Evolutionary conservation across 2,113 vertebrate genomes (phyloP), one percentile per base, ranked within the genome.

Genomic region (Trichomycterus rosablanca): DNA sequence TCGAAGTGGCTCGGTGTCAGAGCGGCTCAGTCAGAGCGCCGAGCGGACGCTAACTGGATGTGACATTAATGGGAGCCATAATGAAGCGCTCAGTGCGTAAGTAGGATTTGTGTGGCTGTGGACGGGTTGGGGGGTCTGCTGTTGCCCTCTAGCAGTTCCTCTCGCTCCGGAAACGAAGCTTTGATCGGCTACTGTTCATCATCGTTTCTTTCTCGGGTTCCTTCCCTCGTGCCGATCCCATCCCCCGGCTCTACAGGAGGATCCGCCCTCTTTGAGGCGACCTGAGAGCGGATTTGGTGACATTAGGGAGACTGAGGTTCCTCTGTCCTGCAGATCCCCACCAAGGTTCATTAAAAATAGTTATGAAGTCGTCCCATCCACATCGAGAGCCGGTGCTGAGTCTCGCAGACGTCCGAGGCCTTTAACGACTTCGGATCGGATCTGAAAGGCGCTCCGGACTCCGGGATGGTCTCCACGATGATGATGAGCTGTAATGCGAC

Each of bases 31-130:
- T 60, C 66, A 51, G 62, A 63, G 57, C 60, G 60, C 66, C 63
- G 26, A 40, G 59, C 52, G 26, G 52, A 69, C 56, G 77, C 83
- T 79, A 82, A 86, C 81, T 70, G 68, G 69, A 81, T 58, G 75
- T 78, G 79, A 81, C 83, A 78, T 82, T 87, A 84, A 79, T 71
- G 73, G 74, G 61, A 80, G 83, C 76, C 61, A 74, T 82, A 75
- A 78, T 72, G 80, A 88, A 87, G 87, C 81, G 70, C 30, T 65
- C 24, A 11, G 73, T 64, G 67, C 73, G 67, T 88, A 83, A 88
- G 86, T 86, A 85, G 3, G 7, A 30, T 73, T 70, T 68, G 63
- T 72, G 62, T 79, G 79, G 68, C 72, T 63, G 59, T 75, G n/a
- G n/a, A n/a, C n/a, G n/a, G n/a, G n/a, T 52, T 68, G 62, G 63